Conservation (phyloP, 2,797 vertebrate species). For the Lepus oiostolus region DNA sequence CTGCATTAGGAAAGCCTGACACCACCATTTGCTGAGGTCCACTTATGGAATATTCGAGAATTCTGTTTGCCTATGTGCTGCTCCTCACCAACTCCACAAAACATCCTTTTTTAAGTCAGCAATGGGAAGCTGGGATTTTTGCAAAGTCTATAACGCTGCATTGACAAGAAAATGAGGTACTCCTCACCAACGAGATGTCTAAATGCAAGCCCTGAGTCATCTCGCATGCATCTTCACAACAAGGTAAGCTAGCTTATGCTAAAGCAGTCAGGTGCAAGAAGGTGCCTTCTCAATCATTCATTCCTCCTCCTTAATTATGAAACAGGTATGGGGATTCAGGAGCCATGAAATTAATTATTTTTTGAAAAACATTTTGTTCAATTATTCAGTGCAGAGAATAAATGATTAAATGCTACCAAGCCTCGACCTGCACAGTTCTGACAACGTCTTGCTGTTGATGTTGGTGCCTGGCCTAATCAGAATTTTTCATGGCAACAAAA, state of each 20-base stretch:
- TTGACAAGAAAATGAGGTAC: constrained; percentile 76
- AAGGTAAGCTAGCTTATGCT: constrained; percentile 7
- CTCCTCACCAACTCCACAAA: neutral
- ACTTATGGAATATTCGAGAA: neutral
- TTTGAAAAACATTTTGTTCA: constrained; percentile 65
- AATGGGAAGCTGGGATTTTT: constrained; percentile 62
- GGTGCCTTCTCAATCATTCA: constrained; percentile 66
- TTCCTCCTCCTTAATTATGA: constrained; percentile 70
- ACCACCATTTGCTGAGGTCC: neutral
- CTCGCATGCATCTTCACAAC: constrained; percentile 27
- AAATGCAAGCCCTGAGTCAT: constrained; percentile 65
- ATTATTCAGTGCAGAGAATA: constrained; percentile 70
- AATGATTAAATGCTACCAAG: constrained; percentile 59
- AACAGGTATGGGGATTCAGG: constrained; percentile 72
- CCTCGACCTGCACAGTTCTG: constrained; percentile 37
- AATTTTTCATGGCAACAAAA: constrained; percentile 36
- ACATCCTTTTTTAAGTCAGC: constrained; percentile 40
- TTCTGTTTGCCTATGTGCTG: neutral
- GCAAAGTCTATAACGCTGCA: constrained; percentile 11
- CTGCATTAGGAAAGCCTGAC: neutral
- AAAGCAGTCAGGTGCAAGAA: constrained; percentile 52
- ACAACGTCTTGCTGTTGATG: neutral
- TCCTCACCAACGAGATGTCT: constrained; percentile 45
- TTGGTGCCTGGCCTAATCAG: neutral
- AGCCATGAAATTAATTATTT: constrained; percentile 77